Evolutionary conservation across 2,797 vertebrate species (phyloP).

Genomic region (Eutrigla gurnardus): DNA sequence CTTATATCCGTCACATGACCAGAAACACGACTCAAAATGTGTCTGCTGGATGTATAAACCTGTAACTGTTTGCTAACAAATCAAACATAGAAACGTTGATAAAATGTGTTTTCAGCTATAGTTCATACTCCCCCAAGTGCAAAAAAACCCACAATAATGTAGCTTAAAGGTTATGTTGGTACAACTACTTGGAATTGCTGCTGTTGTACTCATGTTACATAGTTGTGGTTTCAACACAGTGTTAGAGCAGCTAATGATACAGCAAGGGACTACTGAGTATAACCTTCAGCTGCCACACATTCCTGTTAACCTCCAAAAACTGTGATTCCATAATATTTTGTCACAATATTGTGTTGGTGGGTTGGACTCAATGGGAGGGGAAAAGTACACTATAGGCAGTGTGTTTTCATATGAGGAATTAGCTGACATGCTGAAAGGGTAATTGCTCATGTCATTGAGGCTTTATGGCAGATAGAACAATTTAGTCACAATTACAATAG

Average conservation of each 20-base stretch:
- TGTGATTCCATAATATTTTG: not conserved
- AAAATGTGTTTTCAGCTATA: not conserved
- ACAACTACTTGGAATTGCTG: not conserved
- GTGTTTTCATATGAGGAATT: constrained; percentile 11
- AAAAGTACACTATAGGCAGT: not conserved
- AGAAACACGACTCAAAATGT: not conserved
- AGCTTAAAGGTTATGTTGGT: not conserved
- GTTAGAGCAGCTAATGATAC: constrained; percentile 13
- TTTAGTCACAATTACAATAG: not conserved
- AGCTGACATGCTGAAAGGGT: not conserved
- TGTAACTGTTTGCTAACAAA: not conserved
- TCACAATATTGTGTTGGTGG: constrained; percentile 1
- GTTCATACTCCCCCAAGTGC: not conserved
- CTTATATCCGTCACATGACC: not conserved
- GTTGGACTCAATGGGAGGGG: not conserved
- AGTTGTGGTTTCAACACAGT: not conserved
- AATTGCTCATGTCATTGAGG: not conserved
- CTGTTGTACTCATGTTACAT: not conserved
- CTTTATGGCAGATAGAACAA: not conserved
- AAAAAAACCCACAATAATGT: not conserved
- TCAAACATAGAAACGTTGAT: not conserved
- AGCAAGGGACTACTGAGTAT: not conserved
- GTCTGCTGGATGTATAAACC: not conserved
- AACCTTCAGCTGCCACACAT: constrained; percentile 13
- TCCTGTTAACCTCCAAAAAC: constrained; percentile 2